Evolutionary conservation across 2,888 invertebrate genomes (phyloP).

Genomic region (Drosophila paramelanica): DNA sequence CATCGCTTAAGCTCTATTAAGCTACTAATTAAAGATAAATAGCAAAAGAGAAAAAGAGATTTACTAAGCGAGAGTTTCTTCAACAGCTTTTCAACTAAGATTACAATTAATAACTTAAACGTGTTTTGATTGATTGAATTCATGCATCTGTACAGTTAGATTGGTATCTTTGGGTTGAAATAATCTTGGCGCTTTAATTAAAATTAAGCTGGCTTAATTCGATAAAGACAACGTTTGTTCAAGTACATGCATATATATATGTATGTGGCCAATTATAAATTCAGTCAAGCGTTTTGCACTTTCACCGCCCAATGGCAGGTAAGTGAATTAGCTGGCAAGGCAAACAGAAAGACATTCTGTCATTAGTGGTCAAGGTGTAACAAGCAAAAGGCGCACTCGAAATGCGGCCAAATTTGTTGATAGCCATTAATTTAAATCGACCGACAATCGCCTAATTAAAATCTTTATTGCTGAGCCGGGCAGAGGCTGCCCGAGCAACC

Average conservation of each 20-base stretch:
- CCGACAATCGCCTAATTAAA: conserved; percentile 77
- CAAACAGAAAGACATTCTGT: conserved; percentile 26
- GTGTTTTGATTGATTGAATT: neutral
- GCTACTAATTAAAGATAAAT: neutral
- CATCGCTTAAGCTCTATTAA: neutral
- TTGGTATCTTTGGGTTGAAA: neutral
- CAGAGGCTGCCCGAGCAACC: conserved; percentile 20
- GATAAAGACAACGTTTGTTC: neutral
- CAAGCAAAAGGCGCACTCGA: conserved; percentile 56
- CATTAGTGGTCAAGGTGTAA: conserved; percentile 43
- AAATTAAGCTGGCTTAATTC: conserved; percentile 10
- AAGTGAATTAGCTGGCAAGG: conserved; percentile 14
- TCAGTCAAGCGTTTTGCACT: conserved; percentile 31
- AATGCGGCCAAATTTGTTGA: conserved; percentile 44
- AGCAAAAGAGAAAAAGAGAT: neutral
- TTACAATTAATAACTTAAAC: neutral
- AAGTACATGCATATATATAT: conserved; percentile 1
- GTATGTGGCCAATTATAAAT: conserved; percentile 21
- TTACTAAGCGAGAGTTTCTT: neutral
- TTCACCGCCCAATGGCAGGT: conserved; percentile 28
- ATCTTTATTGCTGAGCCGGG: conserved; percentile 66
- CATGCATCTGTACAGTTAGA: neutral
- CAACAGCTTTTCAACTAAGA: neutral
- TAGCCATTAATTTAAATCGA: conserved; percentile 57
- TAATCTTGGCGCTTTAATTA: conserved; percentile 1